phyloP scores from a whole-genome alignment of 2,888 invertebrate genomes.

The Tuta absoluta region DNA sequence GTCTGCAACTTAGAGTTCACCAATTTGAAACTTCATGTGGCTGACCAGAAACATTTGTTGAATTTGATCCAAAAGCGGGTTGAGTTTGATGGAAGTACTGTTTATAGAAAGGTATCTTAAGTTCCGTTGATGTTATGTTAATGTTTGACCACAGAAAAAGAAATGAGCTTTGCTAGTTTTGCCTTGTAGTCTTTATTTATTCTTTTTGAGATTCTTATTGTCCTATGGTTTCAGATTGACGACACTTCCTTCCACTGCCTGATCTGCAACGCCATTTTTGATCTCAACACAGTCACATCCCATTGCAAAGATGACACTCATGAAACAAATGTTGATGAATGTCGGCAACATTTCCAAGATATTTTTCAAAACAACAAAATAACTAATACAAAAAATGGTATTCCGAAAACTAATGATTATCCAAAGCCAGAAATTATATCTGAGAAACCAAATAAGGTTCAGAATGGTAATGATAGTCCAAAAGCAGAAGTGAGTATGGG shows the following conservation, averaged over 20 bases:
- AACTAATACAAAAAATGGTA: not conserved
- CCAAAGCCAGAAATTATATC: too few relatives aligned
- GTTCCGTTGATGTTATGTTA: too few relatives aligned
- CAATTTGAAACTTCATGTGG: slow-evolving; percentile 44
- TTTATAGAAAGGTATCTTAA: slow-evolving; percentile 52
- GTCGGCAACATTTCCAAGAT: not conserved
- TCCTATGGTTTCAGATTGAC: slow-evolving; percentile 7
- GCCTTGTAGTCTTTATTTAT: not conserved
- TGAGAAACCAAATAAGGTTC: not conserved
- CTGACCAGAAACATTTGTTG: slow-evolving; percentile 44
- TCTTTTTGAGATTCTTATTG: not conserved
- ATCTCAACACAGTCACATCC: slow-evolving; percentile 31
- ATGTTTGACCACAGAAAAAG: too few relatives aligned
- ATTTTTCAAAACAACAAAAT: not conserved
- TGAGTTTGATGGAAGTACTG: slow-evolving; percentile 40
- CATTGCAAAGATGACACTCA: slow-evolving; percentile 50
- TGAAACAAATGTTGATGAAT: slow-evolving; percentile 22
- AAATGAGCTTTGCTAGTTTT: too few relatives aligned
- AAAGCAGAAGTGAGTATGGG: too few relatives aligned
- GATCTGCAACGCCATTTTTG: slow-evolving; percentile 50
- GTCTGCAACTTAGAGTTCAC: slow-evolving; percentile 54
- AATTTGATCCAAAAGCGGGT: slow-evolving; percentile 51
- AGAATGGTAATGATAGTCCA: not conserved
- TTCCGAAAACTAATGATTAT: too few relatives aligned
- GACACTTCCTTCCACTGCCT: slow-evolving; percentile 26